Evolutionary conservation across 2,888 invertebrate genomes (phyloP).

Genomic region (Zelleria hepariella): DNA sequence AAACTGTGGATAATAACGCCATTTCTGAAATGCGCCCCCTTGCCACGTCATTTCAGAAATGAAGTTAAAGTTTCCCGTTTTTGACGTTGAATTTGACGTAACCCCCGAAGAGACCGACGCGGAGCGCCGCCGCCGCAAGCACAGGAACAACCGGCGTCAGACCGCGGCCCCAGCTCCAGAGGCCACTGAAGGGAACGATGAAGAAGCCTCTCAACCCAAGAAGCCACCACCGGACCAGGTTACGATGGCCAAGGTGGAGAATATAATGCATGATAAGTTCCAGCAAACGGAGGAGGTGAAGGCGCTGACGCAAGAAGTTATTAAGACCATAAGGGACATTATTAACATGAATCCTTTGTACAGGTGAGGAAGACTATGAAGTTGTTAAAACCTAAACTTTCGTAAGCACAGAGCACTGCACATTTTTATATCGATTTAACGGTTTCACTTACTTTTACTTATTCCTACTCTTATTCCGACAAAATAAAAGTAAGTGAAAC

Average conservation of each 20-base stretch:
- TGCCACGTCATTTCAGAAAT: slow-evolving; percentile 66
- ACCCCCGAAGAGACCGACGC: slow-evolving; percentile 81
- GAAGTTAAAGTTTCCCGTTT: slow-evolving; percentile 86
- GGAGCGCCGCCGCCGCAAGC: slow-evolving; percentile 68
- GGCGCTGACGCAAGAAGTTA: slow-evolving; percentile 95
- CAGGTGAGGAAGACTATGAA: slow-evolving; percentile 41
- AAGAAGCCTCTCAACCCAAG: slow-evolving; percentile 23
- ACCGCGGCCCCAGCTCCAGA: slow-evolving; percentile 14
- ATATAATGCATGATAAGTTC: slow-evolving; percentile 90
- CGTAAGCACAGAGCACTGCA: too few relatives aligned
- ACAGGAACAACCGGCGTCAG: slow-evolving; percentile 35
- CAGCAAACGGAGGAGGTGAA: slow-evolving; percentile 95
- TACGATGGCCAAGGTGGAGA: slow-evolving; percentile 95
- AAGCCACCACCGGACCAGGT: slow-evolving; percentile 58
- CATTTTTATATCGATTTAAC: too few relatives aligned
- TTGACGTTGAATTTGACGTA: slow-evolving; percentile 87
- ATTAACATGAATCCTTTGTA: slow-evolving; percentile 97
- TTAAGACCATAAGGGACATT: slow-evolving; percentile 97
- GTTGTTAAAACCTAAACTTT: too few relatives aligned
- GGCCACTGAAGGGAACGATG: slow-evolving; percentile 17
- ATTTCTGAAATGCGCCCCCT: slow-evolving; percentile 51
- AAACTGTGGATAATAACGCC: slow-evolving; percentile 21
- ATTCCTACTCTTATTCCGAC: too few relatives aligned
- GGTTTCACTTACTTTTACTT: too few relatives aligned
- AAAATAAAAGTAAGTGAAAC: too few relatives aligned